Conservation (phyloP, 2,797 vertebrate genomes). For the Anisognathus igniventris region DNA sequence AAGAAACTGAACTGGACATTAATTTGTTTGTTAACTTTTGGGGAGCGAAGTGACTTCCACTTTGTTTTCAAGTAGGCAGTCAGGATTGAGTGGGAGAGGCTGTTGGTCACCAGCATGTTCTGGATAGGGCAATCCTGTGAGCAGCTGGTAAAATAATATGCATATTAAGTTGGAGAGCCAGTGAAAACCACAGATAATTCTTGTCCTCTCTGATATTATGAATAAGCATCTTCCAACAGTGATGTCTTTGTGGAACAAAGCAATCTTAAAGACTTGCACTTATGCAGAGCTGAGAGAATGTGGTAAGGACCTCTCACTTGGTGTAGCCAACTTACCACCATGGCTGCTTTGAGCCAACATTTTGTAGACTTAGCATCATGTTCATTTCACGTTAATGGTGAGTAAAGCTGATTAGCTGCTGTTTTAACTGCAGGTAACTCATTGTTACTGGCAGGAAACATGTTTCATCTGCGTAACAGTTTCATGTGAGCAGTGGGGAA, state of each 20-base stretch:
- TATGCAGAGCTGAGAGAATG: not conserved
- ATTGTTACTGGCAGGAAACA: conserved; percentile 55
- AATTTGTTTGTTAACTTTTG: not conserved
- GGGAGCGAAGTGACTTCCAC: not conserved
- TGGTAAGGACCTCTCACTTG: not conserved
- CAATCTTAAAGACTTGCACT: not conserved
- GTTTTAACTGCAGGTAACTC: conserved; percentile 64
- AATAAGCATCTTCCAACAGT: not conserved
- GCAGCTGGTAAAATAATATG: not conserved
- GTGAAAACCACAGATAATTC: not conserved
- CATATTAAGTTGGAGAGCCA: not conserved
- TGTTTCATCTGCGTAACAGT: conserved; percentile 63
- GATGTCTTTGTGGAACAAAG: not conserved
- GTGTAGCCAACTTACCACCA: not conserved
- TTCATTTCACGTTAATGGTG: conserved; percentile 46
- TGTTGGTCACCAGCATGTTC: not conserved
- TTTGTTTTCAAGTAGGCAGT: not conserved
- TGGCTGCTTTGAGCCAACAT: not conserved
- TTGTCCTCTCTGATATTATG: not conserved
- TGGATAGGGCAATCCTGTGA: not conserved
- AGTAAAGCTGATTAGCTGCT: conserved; percentile 60
- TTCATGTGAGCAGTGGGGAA: conserved; percentile 53
- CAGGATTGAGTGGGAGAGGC: not conserved
- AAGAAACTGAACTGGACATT: not conserved
- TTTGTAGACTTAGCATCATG: not conserved